Evolutionary conservation across 2,797 vertebrate species (phyloP), one percentile per base, ranked within the genome.

Genomic region (Carapus acus): DNA sequence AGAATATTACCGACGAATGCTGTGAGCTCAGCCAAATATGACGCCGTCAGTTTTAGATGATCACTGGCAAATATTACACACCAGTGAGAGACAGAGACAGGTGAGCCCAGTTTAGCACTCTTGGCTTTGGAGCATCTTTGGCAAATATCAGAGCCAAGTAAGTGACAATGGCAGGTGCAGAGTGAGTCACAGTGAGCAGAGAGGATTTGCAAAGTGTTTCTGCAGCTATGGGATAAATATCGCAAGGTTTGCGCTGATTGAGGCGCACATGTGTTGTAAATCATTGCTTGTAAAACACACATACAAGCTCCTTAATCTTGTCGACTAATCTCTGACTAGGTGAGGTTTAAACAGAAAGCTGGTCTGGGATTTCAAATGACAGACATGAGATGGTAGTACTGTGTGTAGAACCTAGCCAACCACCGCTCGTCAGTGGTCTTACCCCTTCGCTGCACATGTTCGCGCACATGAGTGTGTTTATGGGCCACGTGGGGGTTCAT

Each of bases 161-260:
- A 85, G 73, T 76, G 80, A 76, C 82, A 80, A 77, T 56, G 50
- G 62, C 85, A 83, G 79, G 76, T 83, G 81, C 36, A 21, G 51
- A 48, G 46, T n/a, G n/a, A 42, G 37, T 9, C 56, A 49, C 53
- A 58, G 37, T 49, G 53, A 66, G 71, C 21, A 47, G 49, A 51
- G 58, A 49, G 49, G 54, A 60, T 58, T 65, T 65, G 44, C 36
- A 54, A 8, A 20, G 22, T 36, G 49, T 46, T 44, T 53, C 49
- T 69, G 51, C 55, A 50, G 40, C 49, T 36, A 53, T 24, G 49
- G 43, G 6, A 41, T 47, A 64, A 49, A 16, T 44, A 37, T 42
- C 43, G 29, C 17, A 55, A 16, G 22, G 22, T 71, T 8, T 13
- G n/a, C 29, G 42, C 18, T 27, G 2, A 64, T 36, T n/a, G n/a